Base-by-base conservation (phyloP, 2,888 invertebrate genomes). In the Argyra leucocephala region DNA sequence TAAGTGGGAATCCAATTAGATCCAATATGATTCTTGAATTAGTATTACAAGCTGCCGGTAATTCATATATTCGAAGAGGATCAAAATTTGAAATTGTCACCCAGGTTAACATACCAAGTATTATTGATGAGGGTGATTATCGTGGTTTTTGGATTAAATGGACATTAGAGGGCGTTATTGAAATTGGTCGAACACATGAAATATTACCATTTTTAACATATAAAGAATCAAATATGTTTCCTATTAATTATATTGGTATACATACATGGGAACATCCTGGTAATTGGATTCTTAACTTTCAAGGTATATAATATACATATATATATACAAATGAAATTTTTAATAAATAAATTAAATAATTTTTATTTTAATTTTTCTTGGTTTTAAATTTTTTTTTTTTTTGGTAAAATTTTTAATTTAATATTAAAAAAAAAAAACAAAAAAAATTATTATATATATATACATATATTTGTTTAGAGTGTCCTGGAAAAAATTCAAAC, bases 211-310 rank as follows among this genome's bases (percentile, higher is more conserved):
- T 61, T 61, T 61, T 61, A 31, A 26, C 24, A 26, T 61, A 61
- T n/a, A 24, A 31, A 9, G 61, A 61, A 61, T 9, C 18, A 24
- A 31, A 61, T 26, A 31, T 61, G 31, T 61, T 24, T 31, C 61
- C 61, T 31, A 26, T 61, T 61, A 61, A 61, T 61, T 61, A 26
- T 61, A 18, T 61, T 61, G 61, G 61, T 61, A 26, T 61, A 21
- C 21, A 24, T 26, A 61, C 61, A 26, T 61, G 21, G 24, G 61
- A 21, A 26, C 9, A 18, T 24, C 18, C 26, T 7, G 61, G 61
- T 26, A 26, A 24, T 21, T 61, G 61, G 61, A 26, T 61, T 26
- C 10, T 31, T 61, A 21, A 21, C 21, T 48, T 48, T 48, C 18
- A 48, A 18, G 48, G 48, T 48, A 48, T 18, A 18, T 48, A 5